Conservation (phyloP, 2,797 vertebrate genomes). For the Notoglanidium macrostoma region DNA sequence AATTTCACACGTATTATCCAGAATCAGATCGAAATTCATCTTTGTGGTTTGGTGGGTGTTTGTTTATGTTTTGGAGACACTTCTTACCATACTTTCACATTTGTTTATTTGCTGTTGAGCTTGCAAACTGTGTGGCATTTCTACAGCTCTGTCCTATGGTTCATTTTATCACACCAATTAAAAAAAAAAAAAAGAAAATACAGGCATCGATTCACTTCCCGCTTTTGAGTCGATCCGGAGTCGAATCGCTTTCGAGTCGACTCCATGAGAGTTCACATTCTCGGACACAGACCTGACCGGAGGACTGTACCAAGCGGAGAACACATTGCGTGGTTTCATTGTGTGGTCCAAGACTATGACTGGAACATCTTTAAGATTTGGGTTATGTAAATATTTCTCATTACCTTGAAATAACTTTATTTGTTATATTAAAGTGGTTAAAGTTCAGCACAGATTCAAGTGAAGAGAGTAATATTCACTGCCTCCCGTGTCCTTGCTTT, state of each 20-base stretch:
- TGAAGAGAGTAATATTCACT: neutral
- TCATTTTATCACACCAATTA: neutral
- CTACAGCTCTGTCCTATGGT: neutral
- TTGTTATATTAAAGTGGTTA: neutral
- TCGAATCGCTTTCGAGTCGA: neutral
- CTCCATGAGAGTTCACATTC: too few species aligned
- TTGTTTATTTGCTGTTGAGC: neutral
- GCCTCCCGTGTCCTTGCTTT: slow-evolving; percentile 17
- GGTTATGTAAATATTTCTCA: neutral
- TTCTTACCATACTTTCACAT: too few species aligned
- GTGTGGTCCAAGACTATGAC: neutral
- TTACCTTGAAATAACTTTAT: neutral
- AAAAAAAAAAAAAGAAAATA: neutral
- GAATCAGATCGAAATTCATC: neutral
- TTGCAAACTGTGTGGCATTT: neutral
- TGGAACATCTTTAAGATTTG: neutral
- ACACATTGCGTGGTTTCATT: neutral
- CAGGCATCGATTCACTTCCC: neutral
- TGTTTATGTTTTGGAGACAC: too few species aligned
- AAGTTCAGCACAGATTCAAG: neutral
- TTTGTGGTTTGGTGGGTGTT: neutral
- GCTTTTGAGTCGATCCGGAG: neutral
- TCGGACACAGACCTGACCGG: too few species aligned
- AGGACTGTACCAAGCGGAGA: neutral
- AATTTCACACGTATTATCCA: neutral